Evolutionary conservation across 2,113 vertebrate genomes (phyloP).

Genomic region (Trichechus manatus): DNA sequence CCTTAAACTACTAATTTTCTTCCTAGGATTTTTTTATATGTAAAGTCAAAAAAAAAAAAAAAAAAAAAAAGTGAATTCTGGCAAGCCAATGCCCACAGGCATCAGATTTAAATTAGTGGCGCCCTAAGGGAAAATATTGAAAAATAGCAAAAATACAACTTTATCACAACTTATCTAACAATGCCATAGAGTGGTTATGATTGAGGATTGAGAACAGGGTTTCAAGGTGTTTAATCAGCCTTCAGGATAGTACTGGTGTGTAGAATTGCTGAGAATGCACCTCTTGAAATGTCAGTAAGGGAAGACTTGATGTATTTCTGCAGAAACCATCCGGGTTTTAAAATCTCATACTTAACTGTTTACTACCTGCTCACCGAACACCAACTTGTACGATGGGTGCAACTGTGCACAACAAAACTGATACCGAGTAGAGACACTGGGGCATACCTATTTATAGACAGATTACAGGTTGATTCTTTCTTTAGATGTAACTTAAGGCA

Average conservation of each 20-base stretch:
- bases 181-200: not conserved
- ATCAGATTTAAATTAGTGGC: slow-evolving; percentile 20
- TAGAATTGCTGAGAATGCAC: not conserved
- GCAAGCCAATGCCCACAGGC: not conserved
- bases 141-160: not conserved
- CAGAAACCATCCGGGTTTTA: not conserved
- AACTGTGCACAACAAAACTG: not conserved
- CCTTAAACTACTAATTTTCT: slow-evolving; percentile 5
- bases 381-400: not conserved
- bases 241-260: not conserved
- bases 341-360: not conserved
- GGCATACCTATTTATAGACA: not conserved
- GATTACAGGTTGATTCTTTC: not conserved
- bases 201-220: not conserved
- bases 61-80: not conserved
- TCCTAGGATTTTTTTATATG: not conserved
- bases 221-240: not conserved
- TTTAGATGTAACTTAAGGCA: not conserved
- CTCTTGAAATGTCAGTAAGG: not conserved
- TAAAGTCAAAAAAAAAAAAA: not conserved
- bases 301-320: not conserved
- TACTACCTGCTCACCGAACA: not conserved
- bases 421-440: not conserved
- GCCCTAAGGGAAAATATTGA: not conserved
- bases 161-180: not conserved